phyloP scores from a whole-genome alignment of 1,140 invertebrate genomes.

The Cardiocondyla obscurior region DNA sequence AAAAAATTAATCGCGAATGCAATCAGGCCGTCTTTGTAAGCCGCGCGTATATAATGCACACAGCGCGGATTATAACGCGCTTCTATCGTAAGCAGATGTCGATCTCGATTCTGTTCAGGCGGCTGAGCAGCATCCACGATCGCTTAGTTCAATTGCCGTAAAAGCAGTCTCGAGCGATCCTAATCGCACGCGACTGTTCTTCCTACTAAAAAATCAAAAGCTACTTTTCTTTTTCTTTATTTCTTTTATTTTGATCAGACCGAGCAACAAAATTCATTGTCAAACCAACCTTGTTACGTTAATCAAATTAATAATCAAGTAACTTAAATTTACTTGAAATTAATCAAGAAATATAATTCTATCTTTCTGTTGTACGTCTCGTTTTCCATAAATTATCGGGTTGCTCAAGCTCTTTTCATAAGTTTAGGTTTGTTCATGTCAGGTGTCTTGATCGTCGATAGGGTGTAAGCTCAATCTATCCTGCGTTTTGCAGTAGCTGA shows the following conservation, averaged over 20 bases:
- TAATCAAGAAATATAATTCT: background rate
- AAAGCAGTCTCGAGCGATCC: constrained; percentile 75
- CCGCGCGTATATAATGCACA: constrained; percentile 54
- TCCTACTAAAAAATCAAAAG: constrained; percentile 20
- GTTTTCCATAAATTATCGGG: background rate
- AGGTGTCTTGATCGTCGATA: background rate
- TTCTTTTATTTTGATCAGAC: background rate
- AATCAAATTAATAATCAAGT: background rate
- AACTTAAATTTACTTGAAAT: background rate
- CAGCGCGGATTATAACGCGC: constrained; percentile 77
- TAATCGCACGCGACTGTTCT: constrained; percentile 47
- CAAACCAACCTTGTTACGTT: background rate
- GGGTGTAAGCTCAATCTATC: background rate
- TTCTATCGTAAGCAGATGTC: constrained; percentile 82
- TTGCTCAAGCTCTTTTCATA: background rate
- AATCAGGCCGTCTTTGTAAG: constrained; percentile 64
- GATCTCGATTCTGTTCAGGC: constrained; percentile 74
- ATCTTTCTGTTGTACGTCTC: too few relatives aligned
- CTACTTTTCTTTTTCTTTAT: background rate
- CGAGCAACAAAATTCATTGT: background rate
- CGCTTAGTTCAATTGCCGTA: constrained; percentile 80
- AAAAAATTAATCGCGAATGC: constrained; percentile 57
- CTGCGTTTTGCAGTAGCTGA: constrained; percentile 22
- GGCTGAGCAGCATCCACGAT: constrained; percentile 71
- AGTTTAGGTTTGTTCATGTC: background rate